Percentiles rank a stretch among this genome's conserved stretches.
These are phyloP conservation scores for Heterotilapia buettikoferi DNA, from an alignment of 2,113 vertebrate species.

Conservation along the genomic window DNA sequence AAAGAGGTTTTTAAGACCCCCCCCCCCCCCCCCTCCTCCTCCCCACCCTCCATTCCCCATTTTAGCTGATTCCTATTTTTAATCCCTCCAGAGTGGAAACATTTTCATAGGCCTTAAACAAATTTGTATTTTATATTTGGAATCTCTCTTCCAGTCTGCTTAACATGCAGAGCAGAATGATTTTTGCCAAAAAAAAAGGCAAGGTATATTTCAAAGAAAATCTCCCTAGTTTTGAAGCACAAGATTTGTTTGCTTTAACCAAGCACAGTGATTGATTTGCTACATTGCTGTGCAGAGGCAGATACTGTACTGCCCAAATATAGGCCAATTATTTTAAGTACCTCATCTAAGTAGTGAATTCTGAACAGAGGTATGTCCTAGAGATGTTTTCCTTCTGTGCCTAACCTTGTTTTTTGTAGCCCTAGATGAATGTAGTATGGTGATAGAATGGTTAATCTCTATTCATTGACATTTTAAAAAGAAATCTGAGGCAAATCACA, in stretches of 20 bases:
- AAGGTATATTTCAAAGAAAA: conserved; percentile 21
- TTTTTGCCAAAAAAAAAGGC: conserved; percentile 2
- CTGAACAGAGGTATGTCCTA: conserved; percentile 33
- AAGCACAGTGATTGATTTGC: conserved; percentile 48
- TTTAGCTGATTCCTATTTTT: conserved; percentile 67
- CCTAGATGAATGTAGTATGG: background rate
- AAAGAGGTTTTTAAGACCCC: no score
- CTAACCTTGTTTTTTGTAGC: conserved; percentile 32
- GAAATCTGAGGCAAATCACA: background rate
- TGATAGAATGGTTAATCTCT: background rate
- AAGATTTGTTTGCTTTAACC: background rate
- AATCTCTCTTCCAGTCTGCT: conserved; percentile 24
- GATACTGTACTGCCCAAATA: conserved; percentile 46
- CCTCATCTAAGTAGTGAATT: conserved; percentile 41
- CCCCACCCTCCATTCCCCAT: background rate
- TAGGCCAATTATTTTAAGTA: conserved; percentile 68
- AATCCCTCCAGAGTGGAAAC: conserved; percentile 58
- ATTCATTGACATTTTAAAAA: conserved; percentile 11
- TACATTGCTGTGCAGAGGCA: conserved; percentile 51
- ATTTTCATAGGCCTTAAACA: conserved; percentile 59
- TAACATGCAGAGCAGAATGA: conserved; percentile 23
- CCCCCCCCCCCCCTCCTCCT: background rate
- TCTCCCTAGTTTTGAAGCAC: background rate
- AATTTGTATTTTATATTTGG: conserved; percentile 62
- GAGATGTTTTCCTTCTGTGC: conserved; percentile 31